Conservation (phyloP, 2,888 invertebrate species). For the Stramonita haemastoma region DNA sequence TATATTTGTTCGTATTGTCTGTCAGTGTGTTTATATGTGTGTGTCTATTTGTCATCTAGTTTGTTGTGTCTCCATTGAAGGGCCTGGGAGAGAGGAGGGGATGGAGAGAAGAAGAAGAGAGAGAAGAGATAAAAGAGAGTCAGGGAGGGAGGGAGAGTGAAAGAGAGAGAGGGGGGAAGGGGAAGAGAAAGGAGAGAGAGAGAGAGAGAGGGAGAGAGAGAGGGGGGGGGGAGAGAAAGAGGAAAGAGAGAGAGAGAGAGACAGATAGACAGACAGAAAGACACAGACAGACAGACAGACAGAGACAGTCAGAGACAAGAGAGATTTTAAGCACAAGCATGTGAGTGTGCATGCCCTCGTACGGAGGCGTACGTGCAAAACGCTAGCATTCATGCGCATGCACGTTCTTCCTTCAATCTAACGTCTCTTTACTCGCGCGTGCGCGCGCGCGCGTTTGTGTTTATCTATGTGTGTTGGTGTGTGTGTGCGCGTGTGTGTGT, state of each 20-base stretch:
- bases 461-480: neutral
- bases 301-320: neutral
- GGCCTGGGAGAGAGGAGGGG: neutral
- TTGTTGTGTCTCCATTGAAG: neutral
- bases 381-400: no score
- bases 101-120: neutral
- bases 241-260: neutral
- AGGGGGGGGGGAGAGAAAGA: neutral
- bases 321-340: neutral
- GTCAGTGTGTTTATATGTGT: no score
- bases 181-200: neutral
- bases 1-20: no score
- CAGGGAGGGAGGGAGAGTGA: neutral
- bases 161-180: neutral
- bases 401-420: no score
- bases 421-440: no score
- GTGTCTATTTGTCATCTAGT: no score
- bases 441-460: neutral
- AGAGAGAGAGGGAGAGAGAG: neutral
- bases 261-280: neutral
- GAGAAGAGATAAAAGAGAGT: neutral
- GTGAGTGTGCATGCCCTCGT: neutral
- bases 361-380: no score
- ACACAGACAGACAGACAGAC: neutral
- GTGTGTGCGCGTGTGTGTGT: neutral